These are phyloP conservation scores for Megathymus violae DNA, from an alignment of 1,140 invertebrate genomes.

Conservation along the genomic window DNA sequence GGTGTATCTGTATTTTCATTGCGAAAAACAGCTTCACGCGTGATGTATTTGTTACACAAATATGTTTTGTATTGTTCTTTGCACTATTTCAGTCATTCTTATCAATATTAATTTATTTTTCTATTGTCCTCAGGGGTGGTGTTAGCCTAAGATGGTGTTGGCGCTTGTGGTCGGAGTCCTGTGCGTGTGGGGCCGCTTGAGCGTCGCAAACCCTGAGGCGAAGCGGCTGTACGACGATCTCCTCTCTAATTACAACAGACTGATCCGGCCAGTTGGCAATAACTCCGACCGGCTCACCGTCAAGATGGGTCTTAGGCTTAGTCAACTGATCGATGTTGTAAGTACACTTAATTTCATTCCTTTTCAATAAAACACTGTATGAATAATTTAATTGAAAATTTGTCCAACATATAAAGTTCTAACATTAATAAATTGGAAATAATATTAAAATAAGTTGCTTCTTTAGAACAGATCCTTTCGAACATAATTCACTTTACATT, in stretches of 20 bases:
- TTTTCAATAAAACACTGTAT: slow-evolving; percentile 15
- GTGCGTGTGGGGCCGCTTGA: slow-evolving; percentile 87
- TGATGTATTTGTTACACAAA: too few relatives aligned
- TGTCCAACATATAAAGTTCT: too few relatives aligned
- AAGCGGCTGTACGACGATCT: slow-evolving; percentile 97
- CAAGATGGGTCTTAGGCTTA: slow-evolving; percentile 97
- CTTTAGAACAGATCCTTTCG: not conserved
- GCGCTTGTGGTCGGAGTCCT: slow-evolving; percentile 89
- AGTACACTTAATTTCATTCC: slow-evolving; percentile 82
- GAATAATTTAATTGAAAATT: not conserved
- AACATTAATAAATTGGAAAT: too few relatives aligned
- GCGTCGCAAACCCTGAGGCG: slow-evolving; percentile 93
- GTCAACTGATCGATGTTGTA: slow-evolving; percentile 99
- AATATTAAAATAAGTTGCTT: not conserved
- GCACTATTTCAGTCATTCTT: too few relatives aligned
- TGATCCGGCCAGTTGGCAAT: slow-evolving; percentile 98
- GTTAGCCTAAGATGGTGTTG: slow-evolving; percentile 92
- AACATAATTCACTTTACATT: slow-evolving; percentile 22
- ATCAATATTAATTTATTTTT: slow-evolving; percentile 28
- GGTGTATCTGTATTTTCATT: too few relatives aligned
- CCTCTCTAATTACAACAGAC: slow-evolving; percentile 98
- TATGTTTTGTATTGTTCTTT: too few relatives aligned
- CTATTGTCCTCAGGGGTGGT: slow-evolving; percentile 87
- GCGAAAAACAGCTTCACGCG: too few relatives aligned
- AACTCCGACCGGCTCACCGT: slow-evolving; percentile 98